Conservation (phyloP, 2,797 vertebrate species). For the Naso thynnoides region DNA sequence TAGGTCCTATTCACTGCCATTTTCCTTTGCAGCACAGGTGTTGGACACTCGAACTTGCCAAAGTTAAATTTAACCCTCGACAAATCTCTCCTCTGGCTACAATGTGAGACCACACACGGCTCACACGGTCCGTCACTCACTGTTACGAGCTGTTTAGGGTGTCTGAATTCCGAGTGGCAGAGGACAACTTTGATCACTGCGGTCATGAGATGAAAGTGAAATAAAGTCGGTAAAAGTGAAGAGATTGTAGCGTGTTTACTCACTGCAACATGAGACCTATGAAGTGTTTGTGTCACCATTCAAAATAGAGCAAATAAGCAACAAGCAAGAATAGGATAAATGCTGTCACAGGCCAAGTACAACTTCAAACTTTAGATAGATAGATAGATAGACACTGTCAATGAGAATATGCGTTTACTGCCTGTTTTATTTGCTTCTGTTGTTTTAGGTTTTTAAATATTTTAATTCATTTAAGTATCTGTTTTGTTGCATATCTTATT, state of each 20-base stretch:
- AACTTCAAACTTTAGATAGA: too few species aligned
- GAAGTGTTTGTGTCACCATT: conserved; percentile 28
- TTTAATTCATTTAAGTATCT: too few species aligned
- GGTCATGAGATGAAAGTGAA: conserved; percentile 40
- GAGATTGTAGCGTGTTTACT: neutral
- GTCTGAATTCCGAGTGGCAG: conserved; percentile 44
- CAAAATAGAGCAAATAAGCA: conserved; percentile 32
- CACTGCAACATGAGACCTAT: conserved; percentile 26
- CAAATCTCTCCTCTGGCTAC: conserved; percentile 45
- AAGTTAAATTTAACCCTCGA: conserved; percentile 65
- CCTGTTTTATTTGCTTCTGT: too few species aligned
- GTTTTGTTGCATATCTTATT: too few species aligned
- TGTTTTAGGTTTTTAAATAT: too few species aligned
- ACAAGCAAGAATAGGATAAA: neutral
- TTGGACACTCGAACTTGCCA: conserved; percentile 8
- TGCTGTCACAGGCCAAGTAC: neutral
- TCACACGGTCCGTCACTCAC: conserved; percentile 45
- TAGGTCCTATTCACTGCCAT: conserved; percentile 37
- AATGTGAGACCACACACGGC: conserved; percentile 24
- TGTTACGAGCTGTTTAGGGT: conserved; percentile 53
- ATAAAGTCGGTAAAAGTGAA: conserved; percentile 34
- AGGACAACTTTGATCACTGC: conserved; percentile 36
- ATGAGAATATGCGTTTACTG: too few species aligned
- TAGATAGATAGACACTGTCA: too few species aligned
- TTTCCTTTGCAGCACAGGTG: conserved; percentile 58